Evolutionary conservation across 2,797 vertebrate species (phyloP).

Genomic region (Natrix natrix): DNA sequence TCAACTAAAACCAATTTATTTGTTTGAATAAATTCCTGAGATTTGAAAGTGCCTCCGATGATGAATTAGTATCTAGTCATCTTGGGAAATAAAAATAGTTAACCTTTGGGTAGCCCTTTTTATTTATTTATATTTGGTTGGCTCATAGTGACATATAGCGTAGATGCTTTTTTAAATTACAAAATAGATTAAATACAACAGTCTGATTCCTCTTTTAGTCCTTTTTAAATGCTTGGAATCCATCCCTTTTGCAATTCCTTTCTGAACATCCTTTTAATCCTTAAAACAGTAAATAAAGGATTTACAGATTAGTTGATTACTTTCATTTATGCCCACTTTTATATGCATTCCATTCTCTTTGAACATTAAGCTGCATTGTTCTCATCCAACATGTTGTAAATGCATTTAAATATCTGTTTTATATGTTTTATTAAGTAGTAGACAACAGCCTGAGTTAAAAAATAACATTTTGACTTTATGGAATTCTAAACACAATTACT

Average conservation of each 20-base stretch:
- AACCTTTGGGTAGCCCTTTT: conserved; percentile 32
- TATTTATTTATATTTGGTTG: conserved; percentile 10
- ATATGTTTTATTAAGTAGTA: neutral
- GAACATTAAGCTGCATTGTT: neutral
- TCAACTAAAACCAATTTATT: conserved; percentile 46
- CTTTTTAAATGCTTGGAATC: neutral
- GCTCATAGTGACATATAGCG: neutral
- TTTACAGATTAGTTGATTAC: neutral
- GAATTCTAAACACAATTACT: neutral
- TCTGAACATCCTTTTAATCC: neutral
- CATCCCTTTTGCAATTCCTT: neutral
- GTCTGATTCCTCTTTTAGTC: neutral
- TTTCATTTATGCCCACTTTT: neutral
- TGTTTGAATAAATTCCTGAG: conserved; percentile 51
- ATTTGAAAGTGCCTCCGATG: conserved; percentile 48
- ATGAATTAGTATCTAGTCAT: conserved; percentile 53
- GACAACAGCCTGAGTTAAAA: neutral
- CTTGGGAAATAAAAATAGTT: conserved; percentile 55
- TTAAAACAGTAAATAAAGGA: neutral
- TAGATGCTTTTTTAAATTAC: neutral
- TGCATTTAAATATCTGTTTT: neutral
- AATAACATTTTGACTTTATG: neutral
- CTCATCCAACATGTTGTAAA: neutral
- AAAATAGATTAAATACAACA: neutral
- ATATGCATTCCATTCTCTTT: neutral